Evolutionary conservation across 2,888 invertebrate genomes (phyloP), one percentile per base, ranked within the genome.

Genomic region (Luffia ferchaultella): DNA sequence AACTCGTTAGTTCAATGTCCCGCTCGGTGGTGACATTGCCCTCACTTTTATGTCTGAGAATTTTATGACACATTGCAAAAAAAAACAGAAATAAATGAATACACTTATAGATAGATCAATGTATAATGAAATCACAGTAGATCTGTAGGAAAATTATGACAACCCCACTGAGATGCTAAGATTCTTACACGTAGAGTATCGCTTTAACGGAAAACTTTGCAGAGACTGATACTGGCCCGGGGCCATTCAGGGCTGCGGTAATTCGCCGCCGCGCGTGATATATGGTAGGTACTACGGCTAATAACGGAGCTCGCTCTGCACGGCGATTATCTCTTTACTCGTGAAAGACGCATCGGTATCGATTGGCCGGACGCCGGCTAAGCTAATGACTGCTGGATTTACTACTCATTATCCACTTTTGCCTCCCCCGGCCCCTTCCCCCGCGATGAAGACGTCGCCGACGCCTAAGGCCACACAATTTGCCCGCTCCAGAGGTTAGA

Each of bases 351-450:
- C 73, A 79, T 76, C 74, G 70, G 74, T 73, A 77, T 77, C 78
- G 78, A 78, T 74, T 69, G 72, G 57, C 61, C 70, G 76, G 74
- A 74, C 64, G 73, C 67, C 73, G 68, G 72, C 67, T 70, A 69
- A 64, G 70, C 74, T 83, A 83, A 83, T 82, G 82, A 83, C 79
- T 64, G 72, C 70, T 60, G 75, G 73, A 73, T 82, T 77, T 71
- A 73, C 74, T 75, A 76, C 72, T 79, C 73, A 83, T 83, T 82
- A 80, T 80, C 82, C 78, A 80, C 77, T 80, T 79, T 77, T 69
- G 72, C 67, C 67, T 69, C 62, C 65, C 55, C 78, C 73, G 48
- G 43, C 42, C 46, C 46, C 46, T 45, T 64, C 67, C 73, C 41
- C 78, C 74, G 70, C 69, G 69, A 76, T 77, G 78, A 76, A 78